These are phyloP conservation scores for Pithys albifrons DNA, from an alignment of 2,113 vertebrate species.

Conservation along the genomic window DNA sequence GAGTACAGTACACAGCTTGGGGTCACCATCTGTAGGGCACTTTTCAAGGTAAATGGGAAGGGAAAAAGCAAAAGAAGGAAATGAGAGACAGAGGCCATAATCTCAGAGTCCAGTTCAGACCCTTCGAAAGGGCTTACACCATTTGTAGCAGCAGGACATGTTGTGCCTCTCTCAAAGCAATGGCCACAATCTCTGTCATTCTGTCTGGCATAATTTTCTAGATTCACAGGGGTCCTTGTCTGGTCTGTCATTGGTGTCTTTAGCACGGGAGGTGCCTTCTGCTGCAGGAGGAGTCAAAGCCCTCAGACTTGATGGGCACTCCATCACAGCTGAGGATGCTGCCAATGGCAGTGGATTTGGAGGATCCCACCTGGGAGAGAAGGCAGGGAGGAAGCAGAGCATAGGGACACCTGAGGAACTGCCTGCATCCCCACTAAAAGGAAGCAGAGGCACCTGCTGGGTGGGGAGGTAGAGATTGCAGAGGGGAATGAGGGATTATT, in stretches of 20 bases:
- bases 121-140: neutral
- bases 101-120: neutral
- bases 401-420: neutral
- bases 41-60: neutral
- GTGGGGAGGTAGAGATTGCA: neutral
- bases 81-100: neutral
- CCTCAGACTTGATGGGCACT: neutral
- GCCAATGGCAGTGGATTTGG: no score
- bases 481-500: neutral
- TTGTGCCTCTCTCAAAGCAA: neutral
- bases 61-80: neutral
- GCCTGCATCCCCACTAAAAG: neutral
- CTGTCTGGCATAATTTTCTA: neutral
- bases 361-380: neutral
- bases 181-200: neutral
- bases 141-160: neutral
- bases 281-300: neutral
- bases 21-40: neutral
- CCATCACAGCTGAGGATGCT: neutral
- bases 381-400: neutral
- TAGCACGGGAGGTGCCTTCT: neutral
- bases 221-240: neutral
- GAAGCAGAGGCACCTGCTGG: neutral
- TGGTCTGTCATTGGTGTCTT: neutral
- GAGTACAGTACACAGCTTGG: neutral